Base-by-base conservation (phyloP, 2,113 vertebrate species). In the Triplophysa rosa region DNA sequence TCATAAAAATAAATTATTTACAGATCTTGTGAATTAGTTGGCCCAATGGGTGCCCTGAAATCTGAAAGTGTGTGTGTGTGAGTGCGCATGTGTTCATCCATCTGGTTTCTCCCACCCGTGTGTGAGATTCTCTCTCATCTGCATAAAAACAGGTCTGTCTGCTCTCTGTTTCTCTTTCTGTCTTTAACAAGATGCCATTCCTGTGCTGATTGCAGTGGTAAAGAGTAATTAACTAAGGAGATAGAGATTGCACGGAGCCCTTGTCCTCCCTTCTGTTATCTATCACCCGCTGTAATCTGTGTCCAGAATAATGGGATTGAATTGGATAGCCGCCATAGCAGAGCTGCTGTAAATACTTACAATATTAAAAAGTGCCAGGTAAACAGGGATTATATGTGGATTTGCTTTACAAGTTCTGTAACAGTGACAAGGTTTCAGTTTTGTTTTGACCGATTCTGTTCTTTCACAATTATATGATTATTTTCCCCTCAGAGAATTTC, bases 261-360 rank as follows among this genome's bases (percentile, higher is more conserved):
- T 67, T 19, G 4, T 54, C 23, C 42, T 12, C 37, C 62, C 21
- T 13, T 23, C n/a, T 61, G 16, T 64, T 59, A 19, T 58, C 26
- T 40, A 62, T 72, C 10, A 13, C 73, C 64, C 65, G 59, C 68
- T 72, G 67, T 72, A 71, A 65, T 82, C 54, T 61, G 40, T 37
- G 40, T 33, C 49, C 24, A 19, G 70, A 66, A 17, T 74, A 82
- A 79, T 82, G 40, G 77, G 71, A 82, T 74, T 82, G 68, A 74
- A 73, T 66, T 47, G 67, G 65, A 59, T 45, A 54, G 58, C 58
- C 61, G 59, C 47, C 59, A 77, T 77, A 45, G 26, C 45, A 54
- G 59, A 33, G n/a, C 72, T 63, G 54, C 68, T 67, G 69, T 67
- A 52, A 67, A 73, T 54, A 79, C 81, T 73, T 67, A 26, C 69